A percentile compares a stretch with the other conserved stretches of the same genome.
phyloP scores from a whole-genome alignment of 2,797 vertebrate genomes.

The Sciaenops ocellatus region DNA sequence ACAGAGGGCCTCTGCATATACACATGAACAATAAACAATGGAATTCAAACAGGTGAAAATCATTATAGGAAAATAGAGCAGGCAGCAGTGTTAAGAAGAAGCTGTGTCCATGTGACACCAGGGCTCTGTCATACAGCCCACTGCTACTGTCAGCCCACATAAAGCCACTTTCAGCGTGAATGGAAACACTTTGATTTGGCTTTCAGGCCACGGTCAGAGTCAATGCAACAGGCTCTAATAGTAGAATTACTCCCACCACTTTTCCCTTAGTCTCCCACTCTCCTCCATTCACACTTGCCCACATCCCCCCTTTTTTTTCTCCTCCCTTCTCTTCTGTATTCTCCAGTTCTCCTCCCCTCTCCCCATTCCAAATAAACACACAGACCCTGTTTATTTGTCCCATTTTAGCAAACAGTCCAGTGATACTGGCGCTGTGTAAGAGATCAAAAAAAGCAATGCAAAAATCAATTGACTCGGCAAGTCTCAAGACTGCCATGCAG shows the following conservation, averaged over 20 bases:
- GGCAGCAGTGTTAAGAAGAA: conserved; percentile 17
- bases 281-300: conserved; percentile 34
- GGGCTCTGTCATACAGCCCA: conserved; percentile 45
- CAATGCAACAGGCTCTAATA: conserved; percentile 64
- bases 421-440: conserved; percentile 60
- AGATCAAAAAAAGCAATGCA: conserved; percentile 73
- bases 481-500: conserved; percentile 83
- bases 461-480: conserved; percentile 84
- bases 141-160: conserved; percentile 71
- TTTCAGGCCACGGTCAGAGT: conserved; percentile 67
- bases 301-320: conserved; percentile 7
- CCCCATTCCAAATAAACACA: conserved; percentile 66
- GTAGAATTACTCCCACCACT: conserved; percentile 60
- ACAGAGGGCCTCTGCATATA: not conserved
- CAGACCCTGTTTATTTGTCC: conserved; percentile 74
- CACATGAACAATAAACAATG: conserved; percentile 24
- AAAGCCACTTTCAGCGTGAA: conserved; percentile 85
- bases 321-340: conserved; percentile 20
- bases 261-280: conserved; percentile 39
- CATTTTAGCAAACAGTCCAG: conserved; percentile 70
- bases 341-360: conserved; percentile 15
- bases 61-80: conserved; percentile 19
- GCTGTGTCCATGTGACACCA: conserved; percentile 54
- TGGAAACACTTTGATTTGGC: conserved; percentile 77
- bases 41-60: conserved; percentile 17